These are phyloP conservation scores for Palythoa caribaeorum DNA, from an alignment of 92 coral and sea anemone species.

Conservation along the genomic window DNA sequence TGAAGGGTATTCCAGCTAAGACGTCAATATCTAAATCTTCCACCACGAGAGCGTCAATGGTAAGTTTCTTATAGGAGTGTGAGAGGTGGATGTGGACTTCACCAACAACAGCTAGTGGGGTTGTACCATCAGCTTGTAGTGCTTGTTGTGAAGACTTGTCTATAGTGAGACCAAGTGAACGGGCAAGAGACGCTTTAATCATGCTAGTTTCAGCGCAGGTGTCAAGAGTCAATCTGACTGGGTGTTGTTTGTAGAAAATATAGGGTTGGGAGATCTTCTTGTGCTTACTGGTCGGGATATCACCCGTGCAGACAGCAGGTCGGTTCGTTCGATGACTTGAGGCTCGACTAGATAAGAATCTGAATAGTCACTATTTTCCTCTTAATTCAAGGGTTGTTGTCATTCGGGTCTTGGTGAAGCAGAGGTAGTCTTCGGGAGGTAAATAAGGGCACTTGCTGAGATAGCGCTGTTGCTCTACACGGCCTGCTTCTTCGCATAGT, in stretches of 20 bases:
- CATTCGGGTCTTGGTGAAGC: neutral
- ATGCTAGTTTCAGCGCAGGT: neutral
- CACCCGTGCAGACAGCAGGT: neutral
- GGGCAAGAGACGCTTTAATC: neutral
- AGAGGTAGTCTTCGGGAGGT: neutral
- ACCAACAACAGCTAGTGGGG: neutral
- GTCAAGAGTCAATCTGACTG: neutral
- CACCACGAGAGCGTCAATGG: too few species aligned
- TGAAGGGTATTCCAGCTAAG: too few species aligned
- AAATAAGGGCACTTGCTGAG: neutral
- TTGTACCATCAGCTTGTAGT: neutral
- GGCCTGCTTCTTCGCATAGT: neutral
- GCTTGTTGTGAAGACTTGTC: neutral
- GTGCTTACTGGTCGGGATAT: neutral
- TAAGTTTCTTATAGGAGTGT: too few species aligned
- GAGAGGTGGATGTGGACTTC: neutral
- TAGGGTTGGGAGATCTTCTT: neutral
- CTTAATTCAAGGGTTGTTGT: neutral
- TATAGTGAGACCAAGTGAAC: neutral
- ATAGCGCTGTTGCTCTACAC: neutral
- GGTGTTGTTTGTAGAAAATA: too few species aligned
- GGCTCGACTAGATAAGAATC: neutral
- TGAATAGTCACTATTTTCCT: too few species aligned
- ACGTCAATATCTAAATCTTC: too few species aligned
- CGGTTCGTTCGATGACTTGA: neutral